Evolutionary conservation across 1,140 invertebrate species (phyloP), one percentile per base, ranked within the genome.

Genomic region (Papilio xuthus): DNA sequence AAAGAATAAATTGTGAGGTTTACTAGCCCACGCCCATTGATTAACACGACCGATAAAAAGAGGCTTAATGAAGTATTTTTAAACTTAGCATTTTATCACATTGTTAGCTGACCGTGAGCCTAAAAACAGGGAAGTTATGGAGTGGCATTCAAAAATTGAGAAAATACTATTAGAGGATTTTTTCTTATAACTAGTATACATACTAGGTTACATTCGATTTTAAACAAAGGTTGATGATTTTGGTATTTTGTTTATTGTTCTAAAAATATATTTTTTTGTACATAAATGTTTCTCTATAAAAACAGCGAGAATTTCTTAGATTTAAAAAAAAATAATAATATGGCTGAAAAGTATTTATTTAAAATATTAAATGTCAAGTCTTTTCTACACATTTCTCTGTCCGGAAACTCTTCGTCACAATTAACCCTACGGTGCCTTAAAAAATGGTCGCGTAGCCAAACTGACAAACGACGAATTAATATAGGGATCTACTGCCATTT

Each of bases 381-480:
- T 42, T 77, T 85, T 90, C 82, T 80, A 84, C 53, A 26, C 12
- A 79, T 85, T 87, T 82, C 80, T 32, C 75, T 89, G 89, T 90
- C 75, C 84, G 81, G 85, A 79, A 75, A 82, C 85, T 77, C 84
- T 86, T 85, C 78, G 82, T 88, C 88, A 90, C 88, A 92, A 90
- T 92, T 92, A 92, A 90, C 86, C 85, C 86, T 85, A 83, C 84
- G 79, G 80, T 86, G 81, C 82, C 76, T 84, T 86, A 78, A 89
- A 90, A 89, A 91, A 90, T 89, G 83, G 83, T 88, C 78, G 80
- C 85, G 84, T 82, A 85, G 79, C 80, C 82, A 84, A 81, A 84
- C 86, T 78, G 84, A 93, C 89, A 91, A 92, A 91, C 90, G 87
- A 90, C 86, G 86, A 89, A 92, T 92, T 92, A 91, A 92, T 90